A percentile compares a stretch with the other conserved stretches of the same genome.
Conservation (phyloP, 1,140 invertebrate species). For the Trichomalopsis sarcophagae region DNA sequence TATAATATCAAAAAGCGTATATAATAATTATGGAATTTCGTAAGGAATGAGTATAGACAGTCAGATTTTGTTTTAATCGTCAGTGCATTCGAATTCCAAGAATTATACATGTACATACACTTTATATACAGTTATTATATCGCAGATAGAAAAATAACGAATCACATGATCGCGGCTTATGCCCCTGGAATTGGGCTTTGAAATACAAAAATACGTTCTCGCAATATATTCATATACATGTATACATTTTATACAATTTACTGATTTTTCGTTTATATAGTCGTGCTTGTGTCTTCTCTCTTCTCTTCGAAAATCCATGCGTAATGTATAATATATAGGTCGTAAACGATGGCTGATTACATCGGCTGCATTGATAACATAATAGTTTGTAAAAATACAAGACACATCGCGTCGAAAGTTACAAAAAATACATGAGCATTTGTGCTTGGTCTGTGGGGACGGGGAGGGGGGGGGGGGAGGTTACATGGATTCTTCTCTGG, state of each 20-base stretch:
- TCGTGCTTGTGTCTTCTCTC: background rate
- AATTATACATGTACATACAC: constrained; percentile 34
- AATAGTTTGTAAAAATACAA: constrained; percentile 24
- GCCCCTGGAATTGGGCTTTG: background rate
- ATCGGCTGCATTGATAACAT: background rate
- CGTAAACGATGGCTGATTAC: constrained; percentile 1
- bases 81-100: constrained; percentile 45
- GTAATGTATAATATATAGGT: background rate
- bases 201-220: background rate
- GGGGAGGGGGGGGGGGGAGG: too few species aligned
- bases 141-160: constrained; percentile 48
- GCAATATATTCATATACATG: background rate
- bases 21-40: background rate
- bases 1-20: background rate
- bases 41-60: background rate
- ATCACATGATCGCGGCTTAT: constrained; percentile 20
- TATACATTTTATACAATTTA: constrained; percentile 10
- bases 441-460: constrained; percentile 12
- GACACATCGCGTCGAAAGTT: background rate
- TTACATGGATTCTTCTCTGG: background rate
- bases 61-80: constrained; percentile 12
- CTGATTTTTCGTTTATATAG: background rate
- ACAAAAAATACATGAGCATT: constrained; percentile 9
- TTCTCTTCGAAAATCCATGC: background rate
- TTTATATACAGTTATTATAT: constrained; percentile 41